phyloP scores from a whole-genome alignment of 2,888 invertebrate species.

The Tipula lateralis region DNA sequence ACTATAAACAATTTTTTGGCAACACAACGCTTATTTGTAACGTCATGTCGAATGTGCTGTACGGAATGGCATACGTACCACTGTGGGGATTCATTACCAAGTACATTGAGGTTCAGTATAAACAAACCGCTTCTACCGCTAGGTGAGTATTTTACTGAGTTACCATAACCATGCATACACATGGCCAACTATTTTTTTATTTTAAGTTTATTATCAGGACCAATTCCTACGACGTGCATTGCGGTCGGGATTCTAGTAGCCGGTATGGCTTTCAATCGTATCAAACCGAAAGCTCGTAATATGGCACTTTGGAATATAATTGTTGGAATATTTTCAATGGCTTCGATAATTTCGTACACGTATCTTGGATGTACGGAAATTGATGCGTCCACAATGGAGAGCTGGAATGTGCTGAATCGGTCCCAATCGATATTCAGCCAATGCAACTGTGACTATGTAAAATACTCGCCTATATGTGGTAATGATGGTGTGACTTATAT shows the following conservation, averaged over 20 bases:
- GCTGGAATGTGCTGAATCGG: neutral
- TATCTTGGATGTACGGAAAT: slow-evolving; percentile 55
- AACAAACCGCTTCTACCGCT: slow-evolving; percentile 57
- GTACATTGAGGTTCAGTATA: slow-evolving; percentile 68
- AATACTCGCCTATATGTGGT: slow-evolving; percentile 63
- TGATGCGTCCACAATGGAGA: neutral
- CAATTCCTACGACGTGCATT: slow-evolving; percentile 56
- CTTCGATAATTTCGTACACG: slow-evolving; percentile 55
- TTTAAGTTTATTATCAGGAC: slow-evolving; percentile 63
- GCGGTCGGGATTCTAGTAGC: slow-evolving; percentile 57
- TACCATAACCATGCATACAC: no score
- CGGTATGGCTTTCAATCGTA: slow-evolving; percentile 56
- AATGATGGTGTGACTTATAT: slow-evolving; percentile 57
- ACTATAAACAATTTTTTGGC: slow-evolving; percentile 54
- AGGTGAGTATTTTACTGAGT: no score
- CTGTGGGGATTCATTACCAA: slow-evolving; percentile 70
- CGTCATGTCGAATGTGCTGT: slow-evolving; percentile 43
- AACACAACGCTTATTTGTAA: slow-evolving; percentile 45
- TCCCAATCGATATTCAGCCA: slow-evolving; percentile 38
- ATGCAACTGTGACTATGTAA: slow-evolving; percentile 59
- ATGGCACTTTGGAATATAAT: slow-evolving; percentile 45
- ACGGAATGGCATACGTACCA: slow-evolving; percentile 45
- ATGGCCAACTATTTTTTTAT: no score
- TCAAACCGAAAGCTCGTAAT: slow-evolving; percentile 55
- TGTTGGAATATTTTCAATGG: slow-evolving; percentile 28